Percentiles rank a stretch among this genome's conserved stretches.
These are phyloP conservation scores for Musca vetustissima DNA, from an alignment of 1,140 invertebrate species.

Conservation along the genomic window DNA sequence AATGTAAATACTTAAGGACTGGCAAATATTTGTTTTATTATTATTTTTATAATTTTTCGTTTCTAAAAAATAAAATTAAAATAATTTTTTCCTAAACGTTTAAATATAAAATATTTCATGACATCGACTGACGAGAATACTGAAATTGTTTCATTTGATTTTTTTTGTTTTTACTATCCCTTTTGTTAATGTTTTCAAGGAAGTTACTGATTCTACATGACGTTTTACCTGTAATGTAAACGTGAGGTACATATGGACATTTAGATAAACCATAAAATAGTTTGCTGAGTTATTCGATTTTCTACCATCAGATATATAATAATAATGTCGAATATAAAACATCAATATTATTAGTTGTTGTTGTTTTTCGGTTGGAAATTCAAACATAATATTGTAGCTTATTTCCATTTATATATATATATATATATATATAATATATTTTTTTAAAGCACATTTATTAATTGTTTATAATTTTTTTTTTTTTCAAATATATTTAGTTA, in stretches of 20 bases:
- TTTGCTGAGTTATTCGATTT: too few relatives aligned
- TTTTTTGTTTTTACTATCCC: background rate
- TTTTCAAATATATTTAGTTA: background rate
- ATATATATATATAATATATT: too few relatives aligned
- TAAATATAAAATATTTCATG: background rate
- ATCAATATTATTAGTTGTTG: too few relatives aligned
- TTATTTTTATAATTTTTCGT: background rate
- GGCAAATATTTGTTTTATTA: slow-evolving; percentile 18
- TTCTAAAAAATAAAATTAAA: background rate
- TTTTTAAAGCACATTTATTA: slow-evolving; percentile 17
- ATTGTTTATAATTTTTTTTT: slow-evolving; percentile 1
- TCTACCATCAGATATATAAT: too few relatives aligned
- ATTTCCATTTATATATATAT: background rate
- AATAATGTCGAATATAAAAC: too few relatives aligned
- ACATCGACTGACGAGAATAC: slow-evolving; percentile 1
- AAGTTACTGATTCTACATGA: background rate
- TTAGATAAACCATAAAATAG: background rate
- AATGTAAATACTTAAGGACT: slow-evolving; percentile 15
- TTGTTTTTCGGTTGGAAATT: too few relatives aligned
- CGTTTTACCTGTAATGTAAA: too few relatives aligned
- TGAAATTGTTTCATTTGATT: background rate
- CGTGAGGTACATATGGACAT: slow-evolving; percentile 19
- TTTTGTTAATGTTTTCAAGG: background rate
- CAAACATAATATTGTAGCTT: too few relatives aligned
- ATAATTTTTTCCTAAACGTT: background rate